These are phyloP conservation scores for Nansenia antarctica DNA, from an alignment of 2,113 vertebrate species.

Conservation along the genomic window DNA sequence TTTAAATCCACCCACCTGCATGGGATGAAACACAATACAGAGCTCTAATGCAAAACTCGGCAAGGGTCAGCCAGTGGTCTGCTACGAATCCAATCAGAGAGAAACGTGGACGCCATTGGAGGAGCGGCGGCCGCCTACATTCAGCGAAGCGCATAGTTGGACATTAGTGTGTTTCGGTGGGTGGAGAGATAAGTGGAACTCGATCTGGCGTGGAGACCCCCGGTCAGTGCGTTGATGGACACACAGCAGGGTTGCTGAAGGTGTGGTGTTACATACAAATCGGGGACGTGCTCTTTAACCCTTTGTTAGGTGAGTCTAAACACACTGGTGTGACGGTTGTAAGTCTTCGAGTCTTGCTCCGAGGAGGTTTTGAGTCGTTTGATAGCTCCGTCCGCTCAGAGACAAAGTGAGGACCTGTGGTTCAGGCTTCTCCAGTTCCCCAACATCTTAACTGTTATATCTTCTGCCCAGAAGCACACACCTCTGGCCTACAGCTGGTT, in stretches of 20 bases:
- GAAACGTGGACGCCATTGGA: not conserved
- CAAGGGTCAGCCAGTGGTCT: not conserved
- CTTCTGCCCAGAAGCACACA: too few species aligned
- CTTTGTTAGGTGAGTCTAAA: too few species aligned
- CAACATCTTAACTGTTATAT: too few species aligned
- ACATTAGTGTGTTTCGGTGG: conserved; percentile 41
- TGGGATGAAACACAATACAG: not conserved
- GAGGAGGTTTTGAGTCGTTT: too few species aligned
- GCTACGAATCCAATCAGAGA: not conserved
- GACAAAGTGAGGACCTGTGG: too few species aligned
- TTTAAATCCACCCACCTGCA: not conserved
- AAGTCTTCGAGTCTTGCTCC: too few species aligned
- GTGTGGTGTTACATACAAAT: conserved; percentile 17
- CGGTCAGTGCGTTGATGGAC: conserved; percentile 47
- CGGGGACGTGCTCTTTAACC: not conserved
- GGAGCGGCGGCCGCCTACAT: conserved; percentile 25
- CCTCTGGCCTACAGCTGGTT: too few species aligned
- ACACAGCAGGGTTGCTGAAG: conserved; percentile 45
- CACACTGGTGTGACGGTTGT: too few species aligned
- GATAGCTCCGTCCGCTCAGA: too few species aligned
- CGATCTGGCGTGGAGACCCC: conserved; percentile 59
- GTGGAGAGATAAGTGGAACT: conserved; percentile 47
- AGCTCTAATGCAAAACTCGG: not conserved
- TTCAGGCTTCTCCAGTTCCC: too few species aligned
- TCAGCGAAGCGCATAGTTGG: conserved; percentile 6